phyloP scores from a whole-genome alignment of 2,113 vertebrate genomes.

The Ploceus nigricollis region DNA sequence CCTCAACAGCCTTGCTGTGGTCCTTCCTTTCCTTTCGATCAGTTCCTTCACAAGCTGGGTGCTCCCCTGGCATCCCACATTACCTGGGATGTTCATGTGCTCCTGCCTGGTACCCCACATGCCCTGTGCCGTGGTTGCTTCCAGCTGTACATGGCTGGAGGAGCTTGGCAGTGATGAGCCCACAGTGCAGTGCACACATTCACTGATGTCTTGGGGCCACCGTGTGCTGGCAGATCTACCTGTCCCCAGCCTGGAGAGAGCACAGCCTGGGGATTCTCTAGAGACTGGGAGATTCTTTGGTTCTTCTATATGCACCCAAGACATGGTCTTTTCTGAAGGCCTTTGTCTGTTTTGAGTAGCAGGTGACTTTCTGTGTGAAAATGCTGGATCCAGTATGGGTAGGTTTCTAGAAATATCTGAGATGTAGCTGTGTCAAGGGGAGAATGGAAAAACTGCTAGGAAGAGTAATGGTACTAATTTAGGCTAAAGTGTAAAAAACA shows the following conservation, averaged over 20 bases:
- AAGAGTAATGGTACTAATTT: not conserved
- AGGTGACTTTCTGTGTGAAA: not conserved
- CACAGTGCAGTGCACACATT: accelerated
- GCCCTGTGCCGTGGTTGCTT: not conserved
- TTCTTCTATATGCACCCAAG: not conserved
- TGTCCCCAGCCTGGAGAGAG: not conserved
- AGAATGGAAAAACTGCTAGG: not conserved
- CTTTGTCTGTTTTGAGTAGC: not conserved
- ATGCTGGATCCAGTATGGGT: not conserved
- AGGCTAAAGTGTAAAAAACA: not conserved
- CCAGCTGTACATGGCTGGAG: accelerated
- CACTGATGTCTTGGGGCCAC: not conserved
- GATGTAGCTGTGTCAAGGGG: not conserved
- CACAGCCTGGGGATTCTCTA: not conserved
- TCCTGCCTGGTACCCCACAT: not conserved
- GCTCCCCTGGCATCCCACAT: not conserved
- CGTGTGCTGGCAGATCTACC: not conserved
- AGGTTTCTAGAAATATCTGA: not conserved
- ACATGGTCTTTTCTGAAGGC: not conserved
- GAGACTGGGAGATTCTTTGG: not conserved
- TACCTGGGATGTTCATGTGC: not conserved
- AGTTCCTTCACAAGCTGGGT: not conserved
- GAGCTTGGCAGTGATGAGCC: not conserved
- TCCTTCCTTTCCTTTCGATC: not conserved
- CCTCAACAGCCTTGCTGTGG: not conserved